Evolutionary conservation across 2,797 vertebrate genomes (phyloP).

Genomic region (Sebastes minor): DNA sequence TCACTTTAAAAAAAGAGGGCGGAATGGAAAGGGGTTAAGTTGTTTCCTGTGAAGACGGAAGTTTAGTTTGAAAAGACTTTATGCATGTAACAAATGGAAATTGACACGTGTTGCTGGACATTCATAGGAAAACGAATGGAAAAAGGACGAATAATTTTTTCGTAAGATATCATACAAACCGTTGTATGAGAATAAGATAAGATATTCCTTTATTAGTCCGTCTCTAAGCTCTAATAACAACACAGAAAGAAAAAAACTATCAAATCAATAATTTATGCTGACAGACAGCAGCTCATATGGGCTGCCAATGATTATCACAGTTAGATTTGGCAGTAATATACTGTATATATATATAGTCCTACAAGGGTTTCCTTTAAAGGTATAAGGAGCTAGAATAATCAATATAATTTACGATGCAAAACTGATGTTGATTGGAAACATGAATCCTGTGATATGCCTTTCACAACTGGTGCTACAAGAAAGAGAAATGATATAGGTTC

Average conservation of each 20-base stretch:
- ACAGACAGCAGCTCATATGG: neutral
- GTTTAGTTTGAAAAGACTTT: no score
- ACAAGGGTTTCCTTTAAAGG: neutral
- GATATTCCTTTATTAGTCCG: no score
- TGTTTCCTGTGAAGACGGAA: no score
- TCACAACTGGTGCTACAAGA: slow-evolving; percentile 28
- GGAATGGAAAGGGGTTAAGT: no score
- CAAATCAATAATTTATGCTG: neutral
- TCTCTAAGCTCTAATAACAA: neutral
- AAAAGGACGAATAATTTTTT: no score
- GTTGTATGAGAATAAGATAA: neutral
- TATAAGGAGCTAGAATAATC: neutral
- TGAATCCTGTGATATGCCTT: slow-evolving; percentile 20
- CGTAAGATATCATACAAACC: no score
- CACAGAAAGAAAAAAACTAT: neutral
- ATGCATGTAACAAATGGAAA: no score
- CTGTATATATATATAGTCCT: neutral
- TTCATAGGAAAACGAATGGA: no score
- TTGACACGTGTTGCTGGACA: neutral
- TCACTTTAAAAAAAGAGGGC: no score
- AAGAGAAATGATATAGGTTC: slow-evolving; percentile 50
- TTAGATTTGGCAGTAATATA: neutral
- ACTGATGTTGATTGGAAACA: slow-evolving; percentile 34
- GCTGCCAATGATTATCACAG: neutral
- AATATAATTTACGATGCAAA: slow-evolving; percentile 11